phyloP scores from a whole-genome alignment of 2,797 vertebrate genomes.

The Natrix natrix region DNA sequence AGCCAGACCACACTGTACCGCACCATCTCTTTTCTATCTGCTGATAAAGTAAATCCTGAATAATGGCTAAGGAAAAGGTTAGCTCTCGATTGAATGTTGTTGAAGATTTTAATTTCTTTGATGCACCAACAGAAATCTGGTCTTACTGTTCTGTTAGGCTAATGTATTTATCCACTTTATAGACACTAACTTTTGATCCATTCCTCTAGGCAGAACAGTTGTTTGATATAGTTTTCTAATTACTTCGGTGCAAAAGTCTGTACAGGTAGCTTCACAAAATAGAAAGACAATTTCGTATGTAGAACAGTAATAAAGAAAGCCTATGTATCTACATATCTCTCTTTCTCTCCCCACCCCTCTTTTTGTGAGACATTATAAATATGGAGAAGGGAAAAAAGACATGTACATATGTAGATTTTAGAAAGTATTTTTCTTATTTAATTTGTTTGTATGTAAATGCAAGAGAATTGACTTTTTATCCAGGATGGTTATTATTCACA shows the following conservation, averaged over 20 bases:
- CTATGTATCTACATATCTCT: neutral
- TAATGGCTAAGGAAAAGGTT: neutral
- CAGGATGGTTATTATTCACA: neutral
- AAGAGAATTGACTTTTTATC: neutral
- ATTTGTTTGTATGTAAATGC: neutral
- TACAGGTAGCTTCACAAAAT: neutral
- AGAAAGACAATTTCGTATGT: neutral
- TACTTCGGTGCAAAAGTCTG: neutral
- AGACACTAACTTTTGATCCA: neutral
- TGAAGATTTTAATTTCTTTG: neutral
- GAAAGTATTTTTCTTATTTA: neutral
- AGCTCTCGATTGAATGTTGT: neutral
- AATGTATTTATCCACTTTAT: neutral
- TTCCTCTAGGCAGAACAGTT: neutral
- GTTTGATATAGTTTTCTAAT: neutral
- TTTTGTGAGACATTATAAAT: neutral
- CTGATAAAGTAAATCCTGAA: neutral
- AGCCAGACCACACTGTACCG: neutral
- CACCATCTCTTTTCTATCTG: neutral
- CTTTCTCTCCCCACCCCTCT: neutral
- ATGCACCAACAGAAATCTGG: neutral
- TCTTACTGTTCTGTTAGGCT: neutral
- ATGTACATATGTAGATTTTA: neutral
- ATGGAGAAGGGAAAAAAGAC: neutral
- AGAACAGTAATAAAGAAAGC: neutral